A percentile compares a stretch with the other conserved stretches of the same genome.
Evolutionary conservation across 2,888 invertebrate species (phyloP).

Genomic region (Deilephila porcellus): DNA sequence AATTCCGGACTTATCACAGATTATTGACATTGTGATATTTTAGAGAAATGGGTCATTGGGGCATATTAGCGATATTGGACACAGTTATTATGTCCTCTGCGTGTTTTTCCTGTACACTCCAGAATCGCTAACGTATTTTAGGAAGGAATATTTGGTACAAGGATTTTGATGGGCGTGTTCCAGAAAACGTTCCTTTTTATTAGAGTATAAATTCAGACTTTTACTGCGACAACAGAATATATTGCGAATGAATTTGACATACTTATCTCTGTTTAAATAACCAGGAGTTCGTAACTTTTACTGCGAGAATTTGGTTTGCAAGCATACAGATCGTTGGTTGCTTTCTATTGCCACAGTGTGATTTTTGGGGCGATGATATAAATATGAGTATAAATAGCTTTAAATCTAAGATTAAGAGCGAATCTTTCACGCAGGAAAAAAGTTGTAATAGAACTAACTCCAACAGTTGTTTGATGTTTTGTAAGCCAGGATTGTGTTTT

Average conservation of each 20-base stretch:
- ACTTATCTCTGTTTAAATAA: neutral
- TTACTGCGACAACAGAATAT: constrained; percentile 3
- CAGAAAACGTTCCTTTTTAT: constrained; percentile 13
- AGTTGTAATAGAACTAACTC: too few relatives aligned
- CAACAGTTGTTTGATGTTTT: too few relatives aligned
- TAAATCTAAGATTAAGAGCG: too few relatives aligned
- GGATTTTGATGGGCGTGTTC: constrained; percentile 12
- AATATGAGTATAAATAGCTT: too few relatives aligned
- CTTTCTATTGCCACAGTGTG: too few relatives aligned
- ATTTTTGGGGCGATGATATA: too few relatives aligned
- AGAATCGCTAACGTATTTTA: neutral
- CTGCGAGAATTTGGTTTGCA: too few relatives aligned
- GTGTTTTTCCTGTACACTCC: neutral
- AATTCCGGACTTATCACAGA: constrained; percentile 40
- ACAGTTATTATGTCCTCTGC: neutral
- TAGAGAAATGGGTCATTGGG: constrained; percentile 54
- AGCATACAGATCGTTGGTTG: too few relatives aligned
- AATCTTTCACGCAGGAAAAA: too few relatives aligned
- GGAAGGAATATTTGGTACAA: constrained; percentile 5
- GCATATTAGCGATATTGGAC: neutral
- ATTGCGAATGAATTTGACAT: constrained; percentile 11
- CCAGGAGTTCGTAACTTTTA: neutral
- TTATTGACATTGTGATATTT: constrained; percentile 47
- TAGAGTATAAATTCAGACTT: constrained; percentile 1
- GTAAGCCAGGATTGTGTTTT: neutral